Conservation (phyloP, 92 coral and sea anemone genomes). For the Pocillopora grandis region DNA sequence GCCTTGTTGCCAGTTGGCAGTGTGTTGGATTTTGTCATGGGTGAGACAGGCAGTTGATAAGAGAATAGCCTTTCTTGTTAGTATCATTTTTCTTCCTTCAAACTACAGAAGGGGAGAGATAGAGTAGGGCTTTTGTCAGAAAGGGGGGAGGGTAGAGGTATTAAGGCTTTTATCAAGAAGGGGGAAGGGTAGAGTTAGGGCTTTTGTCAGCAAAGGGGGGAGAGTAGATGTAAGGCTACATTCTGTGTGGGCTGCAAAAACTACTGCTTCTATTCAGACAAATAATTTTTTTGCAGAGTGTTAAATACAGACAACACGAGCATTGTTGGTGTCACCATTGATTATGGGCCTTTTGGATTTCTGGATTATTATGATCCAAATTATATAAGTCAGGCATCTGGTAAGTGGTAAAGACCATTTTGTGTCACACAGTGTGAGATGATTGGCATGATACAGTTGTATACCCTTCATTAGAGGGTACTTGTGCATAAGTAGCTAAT, state of each 20-base stretch:
- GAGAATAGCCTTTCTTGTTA: neutral
- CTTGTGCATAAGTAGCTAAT: no score
- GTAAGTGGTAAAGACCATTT: conserved; percentile 29
- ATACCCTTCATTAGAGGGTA: no score
- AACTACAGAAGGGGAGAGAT: neutral
- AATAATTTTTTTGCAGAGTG: conserved; percentile 49
- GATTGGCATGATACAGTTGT: neutral
- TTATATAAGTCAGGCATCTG: conserved; percentile 84
- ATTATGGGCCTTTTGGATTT: conserved; percentile 98
- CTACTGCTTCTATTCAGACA: neutral
- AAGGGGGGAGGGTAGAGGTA: neutral
- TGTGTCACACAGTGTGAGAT: neutral
- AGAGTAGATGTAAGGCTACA: no score
- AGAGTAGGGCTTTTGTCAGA: neutral
- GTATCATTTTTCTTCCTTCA: neutral
- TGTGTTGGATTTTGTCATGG: conserved; percentile 99
- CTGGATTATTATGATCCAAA: conserved; percentile 86
- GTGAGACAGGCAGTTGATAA: conserved; percentile 37
- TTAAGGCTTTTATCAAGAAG: no score
- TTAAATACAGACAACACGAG: conserved; percentile 97
- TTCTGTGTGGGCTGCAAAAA: no score
- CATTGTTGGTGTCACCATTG: conserved; percentile 91
- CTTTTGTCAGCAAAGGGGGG: neutral
- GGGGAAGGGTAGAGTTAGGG: neutral
- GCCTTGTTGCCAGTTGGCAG: conserved; percentile 95